Conservation (phyloP, 2,113 vertebrate species). For the Ammospiza nelsoni region DNA sequence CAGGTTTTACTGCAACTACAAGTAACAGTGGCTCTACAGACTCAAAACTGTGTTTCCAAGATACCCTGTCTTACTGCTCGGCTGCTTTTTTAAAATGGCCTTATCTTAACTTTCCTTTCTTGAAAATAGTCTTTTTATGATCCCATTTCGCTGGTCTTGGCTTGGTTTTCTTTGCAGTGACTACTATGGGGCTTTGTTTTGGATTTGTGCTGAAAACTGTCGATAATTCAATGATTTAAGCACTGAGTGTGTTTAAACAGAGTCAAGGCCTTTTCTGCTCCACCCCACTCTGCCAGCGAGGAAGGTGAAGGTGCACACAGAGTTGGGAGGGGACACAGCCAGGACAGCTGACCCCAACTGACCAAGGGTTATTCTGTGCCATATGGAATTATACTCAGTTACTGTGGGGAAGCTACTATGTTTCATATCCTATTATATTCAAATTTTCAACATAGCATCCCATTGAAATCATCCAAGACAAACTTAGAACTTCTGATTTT, state of each 20-base stretch:
- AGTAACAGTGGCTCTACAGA: not conserved
- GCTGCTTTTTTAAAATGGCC: not conserved
- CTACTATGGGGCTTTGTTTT: not conserved
- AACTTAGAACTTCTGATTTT: not conserved
- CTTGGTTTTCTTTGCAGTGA: not conserved
- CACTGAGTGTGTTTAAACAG: not conserved
- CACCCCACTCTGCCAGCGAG: rapidly evolving
- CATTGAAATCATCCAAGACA: not conserved
- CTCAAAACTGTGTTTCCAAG: not conserved
- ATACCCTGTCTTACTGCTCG: not conserved
- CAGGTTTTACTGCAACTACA: not conserved
- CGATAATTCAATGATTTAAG: not conserved
- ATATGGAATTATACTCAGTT: not conserved
- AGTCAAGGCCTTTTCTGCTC: not conserved
- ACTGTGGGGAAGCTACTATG: not conserved
- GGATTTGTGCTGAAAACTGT: not conserved
- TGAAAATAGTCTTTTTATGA: not conserved
- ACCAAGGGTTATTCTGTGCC: not conserved
- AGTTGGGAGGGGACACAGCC: not conserved
- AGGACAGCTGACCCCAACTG: not conserved
- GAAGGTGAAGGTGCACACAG: not conserved
- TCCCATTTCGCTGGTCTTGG: not conserved
- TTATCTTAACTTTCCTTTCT: not conserved
- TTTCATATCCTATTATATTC: not conserved
- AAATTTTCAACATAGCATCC: not conserved